Conservation (phyloP, 1,140 invertebrate genomes). For the Drosophila baimaii region DNA sequence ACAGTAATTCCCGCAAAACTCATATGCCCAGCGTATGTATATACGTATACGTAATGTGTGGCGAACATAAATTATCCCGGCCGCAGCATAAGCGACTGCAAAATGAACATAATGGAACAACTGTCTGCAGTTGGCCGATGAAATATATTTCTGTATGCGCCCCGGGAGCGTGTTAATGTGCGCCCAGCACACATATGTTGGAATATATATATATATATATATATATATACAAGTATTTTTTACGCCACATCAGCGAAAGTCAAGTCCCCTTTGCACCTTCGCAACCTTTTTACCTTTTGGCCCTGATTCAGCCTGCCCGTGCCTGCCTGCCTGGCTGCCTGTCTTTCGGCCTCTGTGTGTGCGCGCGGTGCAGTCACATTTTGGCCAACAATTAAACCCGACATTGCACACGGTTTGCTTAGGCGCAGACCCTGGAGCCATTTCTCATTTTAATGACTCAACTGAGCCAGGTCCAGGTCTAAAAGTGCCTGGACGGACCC, state of each 20-base stretch:
- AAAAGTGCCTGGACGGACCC: conserved; percentile 38
- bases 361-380: conserved; percentile 52
- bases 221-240: conserved; percentile 2
- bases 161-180: conserved; percentile 21
- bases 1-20: conserved; percentile 38
- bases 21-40: conserved; percentile 61
- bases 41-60: conserved; percentile 66
- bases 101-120: conserved; percentile 57
- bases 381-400: conserved; percentile 78
- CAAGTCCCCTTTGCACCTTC: conserved; percentile 50
- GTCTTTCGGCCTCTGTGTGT: conserved; percentile 1
- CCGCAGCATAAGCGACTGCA: conserved; percentile 54
- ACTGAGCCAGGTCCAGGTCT: conserved; percentile 56
- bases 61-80: conserved; percentile 62
- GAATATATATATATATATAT: conserved; percentile 2
- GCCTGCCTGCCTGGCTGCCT: background rate
- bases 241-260: conserved; percentile 53
- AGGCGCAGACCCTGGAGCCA: conserved; percentile 67
- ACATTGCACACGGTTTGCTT: conserved; percentile 67
- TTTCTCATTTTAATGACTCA: conserved; percentile 82
- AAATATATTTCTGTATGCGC: conserved; percentile 16
- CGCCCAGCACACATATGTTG: conserved; percentile 24
- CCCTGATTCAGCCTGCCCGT: conserved; percentile 33
- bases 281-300: conserved; percentile 47
- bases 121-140: conserved; percentile 44